These are phyloP conservation scores for Adelosebastes latens DNA, from an alignment of 2,797 vertebrate species.

Conservation along the genomic window DNA sequence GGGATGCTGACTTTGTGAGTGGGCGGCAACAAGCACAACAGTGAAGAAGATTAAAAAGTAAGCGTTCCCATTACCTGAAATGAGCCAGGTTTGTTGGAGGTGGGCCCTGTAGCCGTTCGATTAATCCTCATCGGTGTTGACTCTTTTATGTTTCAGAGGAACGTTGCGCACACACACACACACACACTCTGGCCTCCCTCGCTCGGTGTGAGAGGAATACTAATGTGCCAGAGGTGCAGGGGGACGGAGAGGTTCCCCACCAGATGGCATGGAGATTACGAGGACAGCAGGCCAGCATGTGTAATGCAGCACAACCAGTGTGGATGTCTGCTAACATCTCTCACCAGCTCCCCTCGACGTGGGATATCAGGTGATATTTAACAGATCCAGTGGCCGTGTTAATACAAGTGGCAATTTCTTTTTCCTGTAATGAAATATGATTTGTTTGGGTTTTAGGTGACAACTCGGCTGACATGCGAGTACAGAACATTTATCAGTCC, in stretches of 20 bases:
- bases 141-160: constrained; percentile 60
- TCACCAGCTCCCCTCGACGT: constrained; percentile 40
- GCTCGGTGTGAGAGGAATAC: constrained; percentile 54
- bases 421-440: constrained; percentile 27
- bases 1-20: constrained; percentile 12
- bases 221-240: constrained; percentile 53
- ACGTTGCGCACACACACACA: constrained; percentile 41
- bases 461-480: constrained; percentile 4
- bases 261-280: constrained; percentile 72
- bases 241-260: constrained; percentile 61
- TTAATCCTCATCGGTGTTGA: constrained; percentile 66
- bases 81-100: constrained; percentile 52
- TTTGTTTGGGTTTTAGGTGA: constrained; percentile 26
- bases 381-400: constrained; percentile 32
- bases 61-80: constrained; percentile 65
- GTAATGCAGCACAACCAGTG: constrained; percentile 58
- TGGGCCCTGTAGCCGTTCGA: constrained; percentile 28
- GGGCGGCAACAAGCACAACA: background rate
- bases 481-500: background rate
- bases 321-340: constrained; percentile 63
- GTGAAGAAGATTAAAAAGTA: constrained; percentile 46
- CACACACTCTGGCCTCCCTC: constrained; percentile 32
- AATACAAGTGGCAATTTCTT: constrained; percentile 1
- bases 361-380: constrained; percentile 59
- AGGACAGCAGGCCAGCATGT: constrained; percentile 68